Base-by-base conservation (phyloP, 2,888 invertebrate genomes). In the Mythimna vitellina region DNA sequence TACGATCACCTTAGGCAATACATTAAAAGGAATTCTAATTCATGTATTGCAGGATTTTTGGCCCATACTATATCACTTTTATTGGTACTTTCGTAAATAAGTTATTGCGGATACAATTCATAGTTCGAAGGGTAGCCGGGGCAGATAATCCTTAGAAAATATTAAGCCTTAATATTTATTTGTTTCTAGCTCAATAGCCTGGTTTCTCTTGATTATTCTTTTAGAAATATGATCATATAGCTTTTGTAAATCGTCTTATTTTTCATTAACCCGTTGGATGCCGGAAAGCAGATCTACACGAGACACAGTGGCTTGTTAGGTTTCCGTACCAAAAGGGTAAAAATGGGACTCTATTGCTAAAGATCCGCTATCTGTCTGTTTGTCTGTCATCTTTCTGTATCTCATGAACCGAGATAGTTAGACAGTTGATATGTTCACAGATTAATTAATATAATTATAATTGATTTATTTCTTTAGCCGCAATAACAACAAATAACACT, bases 81-180 rank as follows among this genome's bases (percentile, higher is more conserved):
- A 84, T 86, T 76, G 82, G 73, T 82, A 79, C 79, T 86, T 78
- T 70, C 64, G 74, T 81, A 82, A 84, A 86, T 86, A 86, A 73
- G 72, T 81, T 86, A 84, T 86, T 69, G 71, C 69, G 65, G 73
- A 78, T 68, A 78, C 75, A 86, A 74, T 73, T 86, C 84, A 84
- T 83, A 70, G 77, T 56, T 70, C 53, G 42, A 29, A 72, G 68
- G 69, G 62, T 68, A 68, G 61, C 25, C 51, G 35, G 70, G 68
- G 20, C 46, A 56, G 72, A 69, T 82, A 85, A 82, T 85, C 83
- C 70, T 1, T 49, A 63, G 58, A 65, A 77, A 62, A 76, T 82
- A 78, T 81, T 65, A 70, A 35, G 62, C 54, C 62, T 69, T 67
- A 58, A 67, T 66, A 73, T 73, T 78, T 84, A 67, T 77, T 84